phyloP scores from a whole-genome alignment of 2,888 invertebrate genomes.

The Eupsilia transversa region DNA sequence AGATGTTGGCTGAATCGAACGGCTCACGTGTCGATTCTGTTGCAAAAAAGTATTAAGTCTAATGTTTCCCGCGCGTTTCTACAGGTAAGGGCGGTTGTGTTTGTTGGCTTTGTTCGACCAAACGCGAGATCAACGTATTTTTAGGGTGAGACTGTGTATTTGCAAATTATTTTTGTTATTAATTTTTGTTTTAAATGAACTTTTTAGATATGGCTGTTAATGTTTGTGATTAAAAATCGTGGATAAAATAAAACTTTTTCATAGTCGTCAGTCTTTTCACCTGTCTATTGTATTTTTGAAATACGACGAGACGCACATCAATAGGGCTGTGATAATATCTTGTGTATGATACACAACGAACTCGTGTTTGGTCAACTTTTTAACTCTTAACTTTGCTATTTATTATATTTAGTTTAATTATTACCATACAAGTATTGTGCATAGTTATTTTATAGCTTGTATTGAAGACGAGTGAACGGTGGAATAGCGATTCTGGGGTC shows the following conservation, averaged over 20 bases:
- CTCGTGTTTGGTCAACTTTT: constrained; percentile 81
- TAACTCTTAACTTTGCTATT: constrained; percentile 70
- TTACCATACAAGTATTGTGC: constrained; percentile 88
- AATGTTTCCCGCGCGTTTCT: constrained; percentile 53
- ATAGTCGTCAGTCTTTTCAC: constrained; percentile 70
- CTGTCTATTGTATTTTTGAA: constrained; percentile 71
- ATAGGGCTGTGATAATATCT: constrained; percentile 87
- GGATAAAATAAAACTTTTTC: constrained; percentile 33
- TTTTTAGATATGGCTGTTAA: constrained; percentile 49
- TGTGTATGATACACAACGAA: constrained; percentile 75
- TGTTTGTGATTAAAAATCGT: constrained; percentile 46
- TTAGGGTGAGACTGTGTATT: constrained; percentile 68
- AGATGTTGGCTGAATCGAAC: constrained; percentile 38
- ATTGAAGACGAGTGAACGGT: constrained; percentile 78
- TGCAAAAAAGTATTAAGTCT: constrained; percentile 50
- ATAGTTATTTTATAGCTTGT: constrained; percentile 80
- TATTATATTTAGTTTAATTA: constrained; percentile 75
- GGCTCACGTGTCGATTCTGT: constrained; percentile 17
- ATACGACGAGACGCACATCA: constrained; percentile 84
- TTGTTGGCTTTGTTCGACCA: constrained; percentile 70
- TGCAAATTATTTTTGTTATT: constrained; percentile 58
- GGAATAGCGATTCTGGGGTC: constrained; percentile 74
- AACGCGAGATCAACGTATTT: constrained; percentile 75
- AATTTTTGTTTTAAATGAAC: constrained; percentile 52
- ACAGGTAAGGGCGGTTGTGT: constrained; percentile 69